Conservation (phyloP, 2,888 invertebrate genomes). For the Ecdyonurus torrentis region DNA sequence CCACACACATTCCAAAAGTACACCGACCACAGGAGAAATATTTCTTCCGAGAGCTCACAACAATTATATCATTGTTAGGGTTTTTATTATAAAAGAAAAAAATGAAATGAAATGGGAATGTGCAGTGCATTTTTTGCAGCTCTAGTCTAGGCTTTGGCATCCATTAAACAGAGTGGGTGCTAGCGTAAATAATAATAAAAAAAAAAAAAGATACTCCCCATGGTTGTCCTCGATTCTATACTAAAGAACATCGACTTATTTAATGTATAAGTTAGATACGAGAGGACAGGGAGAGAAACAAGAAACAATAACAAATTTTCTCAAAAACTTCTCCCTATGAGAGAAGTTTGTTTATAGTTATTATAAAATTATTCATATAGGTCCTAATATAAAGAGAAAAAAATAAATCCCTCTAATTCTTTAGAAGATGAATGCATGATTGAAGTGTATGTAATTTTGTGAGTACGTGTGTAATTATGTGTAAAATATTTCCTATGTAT, state of each 20-base stretch:
- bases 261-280: too few relatives aligned
- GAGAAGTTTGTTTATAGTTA: neutral
- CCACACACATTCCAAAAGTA: neutral
- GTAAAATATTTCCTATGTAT: neutral
- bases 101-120: too few relatives aligned
- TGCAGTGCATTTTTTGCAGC: neutral
- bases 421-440: neutral
- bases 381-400: neutral
- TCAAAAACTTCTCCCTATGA: neutral
- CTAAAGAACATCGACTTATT: too few relatives aligned
- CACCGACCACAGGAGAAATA: neutral
- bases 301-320: neutral
- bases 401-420: neutral
- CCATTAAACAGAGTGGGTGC: neutral
- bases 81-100: neutral
- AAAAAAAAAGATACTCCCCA: too few relatives aligned
- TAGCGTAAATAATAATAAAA: too few relatives aligned
- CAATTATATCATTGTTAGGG: neutral
- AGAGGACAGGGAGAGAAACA: neutral
- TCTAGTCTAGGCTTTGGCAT: neutral
- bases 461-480: neutral
- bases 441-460: neutral
- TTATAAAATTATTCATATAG: neutral
- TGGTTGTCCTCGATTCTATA: too few relatives aligned
- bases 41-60: neutral